phyloP scores from a whole-genome alignment of 2,113 vertebrate species.

The Hoplias malabaricus region DNA sequence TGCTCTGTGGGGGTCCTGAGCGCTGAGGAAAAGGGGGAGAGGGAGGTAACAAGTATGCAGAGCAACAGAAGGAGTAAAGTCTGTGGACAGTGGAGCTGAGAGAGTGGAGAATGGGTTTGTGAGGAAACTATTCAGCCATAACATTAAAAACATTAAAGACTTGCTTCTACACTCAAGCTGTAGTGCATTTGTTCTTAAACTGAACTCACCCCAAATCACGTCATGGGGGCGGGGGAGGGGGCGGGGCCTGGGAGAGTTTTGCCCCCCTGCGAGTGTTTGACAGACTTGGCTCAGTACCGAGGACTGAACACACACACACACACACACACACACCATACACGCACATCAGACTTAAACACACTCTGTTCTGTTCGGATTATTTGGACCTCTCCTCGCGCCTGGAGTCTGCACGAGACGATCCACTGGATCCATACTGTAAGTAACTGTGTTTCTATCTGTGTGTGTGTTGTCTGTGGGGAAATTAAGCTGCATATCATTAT shows the following conservation, averaged over 20 bases:
- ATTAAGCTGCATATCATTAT: too few relatives aligned
- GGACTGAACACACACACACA: background rate
- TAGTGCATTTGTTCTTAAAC: too few relatives aligned
- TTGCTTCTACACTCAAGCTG: too few relatives aligned
- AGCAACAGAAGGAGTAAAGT: too few relatives aligned
- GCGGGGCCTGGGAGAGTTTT: slow-evolving; percentile 2
- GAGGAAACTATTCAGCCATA: too few relatives aligned
- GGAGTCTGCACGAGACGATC: background rate
- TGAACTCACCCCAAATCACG: background rate
- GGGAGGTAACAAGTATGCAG: too few relatives aligned
- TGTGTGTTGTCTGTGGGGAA: too few relatives aligned
- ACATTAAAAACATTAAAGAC: too few relatives aligned
- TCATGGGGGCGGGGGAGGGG: background rate
- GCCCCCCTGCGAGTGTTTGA: slow-evolving; percentile 4
- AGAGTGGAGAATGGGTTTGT: too few relatives aligned
- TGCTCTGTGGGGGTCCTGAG: too few relatives aligned
- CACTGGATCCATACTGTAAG: background rate
- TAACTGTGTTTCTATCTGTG: background rate
- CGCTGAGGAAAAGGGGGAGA: too few relatives aligned
- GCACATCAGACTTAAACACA: background rate
- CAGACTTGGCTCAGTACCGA: slow-evolving; percentile 8
- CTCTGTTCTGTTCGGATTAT: background rate
- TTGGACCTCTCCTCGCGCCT: background rate
- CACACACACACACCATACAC: background rate
- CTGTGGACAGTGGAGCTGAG: too few relatives aligned